Evolutionary conservation across 2,888 invertebrate species (phyloP), one percentile per base, ranked within the genome.

Genomic region (Patella pellucida): DNA sequence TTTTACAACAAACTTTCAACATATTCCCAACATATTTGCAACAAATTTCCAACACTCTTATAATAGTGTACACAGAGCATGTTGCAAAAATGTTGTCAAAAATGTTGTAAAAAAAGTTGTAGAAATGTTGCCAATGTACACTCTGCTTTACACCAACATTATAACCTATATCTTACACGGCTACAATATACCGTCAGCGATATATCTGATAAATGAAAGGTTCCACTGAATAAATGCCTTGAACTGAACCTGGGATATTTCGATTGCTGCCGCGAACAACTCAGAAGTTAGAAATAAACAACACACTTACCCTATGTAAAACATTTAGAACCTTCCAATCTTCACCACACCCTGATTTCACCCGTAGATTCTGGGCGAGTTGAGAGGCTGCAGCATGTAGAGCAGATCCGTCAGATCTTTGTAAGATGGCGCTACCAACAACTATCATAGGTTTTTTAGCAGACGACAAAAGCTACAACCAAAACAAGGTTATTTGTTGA

Each of bases 91-190:
- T n/a, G n/a, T n/a, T n/a, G n/a, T n/a, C n/a, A n/a, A n/a, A n/a
- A n/a, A n/a, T n/a, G n/a, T n/a, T n/a, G n/a, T n/a, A n/a, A n/a
- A n/a, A n/a, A n/a, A n/a, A n/a, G n/a, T n/a, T n/a, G n/a, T n/a
- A n/a, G n/a, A n/a, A n/a, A n/a, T n/a, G n/a, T n/a, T n/a, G n/a
- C n/a, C n/a, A n/a, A n/a, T n/a, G n/a, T n/a, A n/a, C n/a, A n/a
- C n/a, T n/a, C n/a, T n/a, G n/a, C n/a, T n/a, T n/a, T n/a, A 93
- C 92, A 9, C 96, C 95, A 0, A 97, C 94, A 84, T 94, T 93
- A 92, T 97, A 99, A 74, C 99, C 99, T 80, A 99, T 92, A 92
- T 99, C 99, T 76, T 98, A 92, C 3, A 99, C 99, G 15, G 97
- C 99, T 76, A 89, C 90, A 91, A 7, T 62, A 31, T 4, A 56